Evolutionary conservation across 2,888 invertebrate genomes (phyloP).

Genomic region (Tenthredo livida): DNA sequence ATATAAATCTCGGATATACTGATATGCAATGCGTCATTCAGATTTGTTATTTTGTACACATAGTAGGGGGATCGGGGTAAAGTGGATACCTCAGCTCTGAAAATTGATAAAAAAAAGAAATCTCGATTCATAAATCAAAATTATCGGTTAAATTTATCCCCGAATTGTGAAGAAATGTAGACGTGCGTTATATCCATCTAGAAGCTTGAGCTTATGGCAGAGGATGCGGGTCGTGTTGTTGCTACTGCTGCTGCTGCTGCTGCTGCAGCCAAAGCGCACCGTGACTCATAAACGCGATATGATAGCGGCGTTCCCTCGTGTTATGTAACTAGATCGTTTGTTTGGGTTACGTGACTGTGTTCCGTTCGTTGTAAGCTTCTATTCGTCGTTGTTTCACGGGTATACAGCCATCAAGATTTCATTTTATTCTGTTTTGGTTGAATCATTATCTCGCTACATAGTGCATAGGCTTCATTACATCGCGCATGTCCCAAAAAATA

Average conservation of each 20-base stretch:
- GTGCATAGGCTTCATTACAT: neutral
- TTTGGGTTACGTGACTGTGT: slow-evolving; percentile 71
- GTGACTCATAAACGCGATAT: slow-evolving; percentile 72
- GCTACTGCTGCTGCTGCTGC: neutral
- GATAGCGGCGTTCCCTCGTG: slow-evolving; percentile 67
- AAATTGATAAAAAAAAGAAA: neutral
- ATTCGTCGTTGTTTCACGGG: neutral
- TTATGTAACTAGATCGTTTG: slow-evolving; percentile 72
- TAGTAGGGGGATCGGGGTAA: no score
- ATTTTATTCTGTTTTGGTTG: neutral
- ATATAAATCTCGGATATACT: neutral
- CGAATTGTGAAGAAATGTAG: neutral
- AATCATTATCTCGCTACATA: neutral
- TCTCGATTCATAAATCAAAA: neutral
- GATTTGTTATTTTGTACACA: neutral
- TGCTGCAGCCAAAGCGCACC: slow-evolving; percentile 53
- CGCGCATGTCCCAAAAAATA: no score
- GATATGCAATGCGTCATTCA: neutral
- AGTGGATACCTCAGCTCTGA: neutral
- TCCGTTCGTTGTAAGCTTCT: slow-evolving; percentile 60
- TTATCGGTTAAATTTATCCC: neutral
- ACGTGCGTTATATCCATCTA: neutral
- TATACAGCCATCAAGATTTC: neutral
- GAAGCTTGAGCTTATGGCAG: neutral
- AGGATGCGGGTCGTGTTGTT: slow-evolving; percentile 1